phyloP scores from a whole-genome alignment of 2,797 vertebrate species.

The Lutjanus argentimaculatus region DNA sequence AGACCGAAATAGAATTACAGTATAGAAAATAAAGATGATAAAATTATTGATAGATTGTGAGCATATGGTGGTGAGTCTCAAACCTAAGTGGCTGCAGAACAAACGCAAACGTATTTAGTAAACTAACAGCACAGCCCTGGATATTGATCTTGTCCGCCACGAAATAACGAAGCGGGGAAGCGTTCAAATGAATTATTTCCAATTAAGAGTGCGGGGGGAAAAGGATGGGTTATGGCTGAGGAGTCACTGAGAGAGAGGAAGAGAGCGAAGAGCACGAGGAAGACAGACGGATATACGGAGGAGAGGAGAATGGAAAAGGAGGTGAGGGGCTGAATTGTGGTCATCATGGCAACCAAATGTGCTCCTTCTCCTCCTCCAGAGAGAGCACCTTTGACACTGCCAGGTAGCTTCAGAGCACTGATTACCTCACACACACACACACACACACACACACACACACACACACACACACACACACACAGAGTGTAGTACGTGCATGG shows the following conservation, averaged over 20 bases:
- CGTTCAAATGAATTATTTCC: constrained; percentile 61
- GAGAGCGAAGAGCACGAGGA: not conserved
- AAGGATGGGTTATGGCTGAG: constrained; percentile 17
- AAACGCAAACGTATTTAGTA: constrained; percentile 30
- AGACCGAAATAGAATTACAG: not conserved
- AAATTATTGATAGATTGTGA: not conserved
- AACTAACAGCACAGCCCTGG: constrained; percentile 19
- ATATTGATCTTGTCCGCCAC: constrained; percentile 62
- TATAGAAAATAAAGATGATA: not conserved
- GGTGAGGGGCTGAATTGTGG: constrained; percentile 36
- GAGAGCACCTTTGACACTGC: constrained; percentile 66
- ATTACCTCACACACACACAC: constrained; percentile 40
- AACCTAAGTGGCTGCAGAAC: constrained; percentile 26
- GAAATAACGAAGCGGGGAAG: constrained; percentile 61
- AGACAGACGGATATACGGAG: not conserved
- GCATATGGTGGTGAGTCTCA: not conserved
- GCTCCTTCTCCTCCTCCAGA: constrained; percentile 49
- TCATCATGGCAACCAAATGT: constrained; percentile 64
- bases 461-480: no score
- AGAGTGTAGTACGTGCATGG: no score
- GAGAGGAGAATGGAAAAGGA: not conserved
- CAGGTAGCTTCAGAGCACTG: constrained; percentile 36
- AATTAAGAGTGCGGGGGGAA: constrained; percentile 48
- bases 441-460: no score
- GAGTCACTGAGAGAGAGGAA: constrained; percentile 1